Conservation (phyloP, 2,888 invertebrate species). For the Xestoiulus laeticollis region DNA sequence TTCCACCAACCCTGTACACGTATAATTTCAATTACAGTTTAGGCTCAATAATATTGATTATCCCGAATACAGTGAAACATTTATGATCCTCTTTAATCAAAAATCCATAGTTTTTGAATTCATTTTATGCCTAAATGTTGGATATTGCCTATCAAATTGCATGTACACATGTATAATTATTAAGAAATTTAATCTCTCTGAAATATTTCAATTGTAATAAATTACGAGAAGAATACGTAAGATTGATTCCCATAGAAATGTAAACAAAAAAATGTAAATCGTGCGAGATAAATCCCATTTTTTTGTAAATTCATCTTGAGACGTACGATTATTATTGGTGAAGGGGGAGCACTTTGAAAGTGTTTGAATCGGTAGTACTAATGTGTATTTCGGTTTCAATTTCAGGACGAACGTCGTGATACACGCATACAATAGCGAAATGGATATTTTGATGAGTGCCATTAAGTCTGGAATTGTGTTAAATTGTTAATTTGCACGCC, state of each 20-base stretch:
- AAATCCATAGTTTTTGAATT: too few relatives aligned
- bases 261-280: background rate
- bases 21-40: too few relatives aligned
- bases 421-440: slow-evolving; percentile 7
- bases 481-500: slow-evolving; percentile 41
- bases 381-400: background rate
- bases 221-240: background rate
- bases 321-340: background rate
- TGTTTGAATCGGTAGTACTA: background rate
- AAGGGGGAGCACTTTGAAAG: background rate
- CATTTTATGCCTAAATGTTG: too few relatives aligned
- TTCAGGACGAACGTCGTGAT: background rate
- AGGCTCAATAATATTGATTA: too few relatives aligned
- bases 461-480: slow-evolving; percentile 27
- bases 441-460: slow-evolving; percentile 35
- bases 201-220: background rate
- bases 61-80: too few relatives aligned
- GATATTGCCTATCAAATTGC: too few relatives aligned
- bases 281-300: background rate
- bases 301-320: background rate
- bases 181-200: too few relatives aligned
- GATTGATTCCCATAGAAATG: background rate
- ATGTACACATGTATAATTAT: too few relatives aligned
- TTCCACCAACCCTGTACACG: too few relatives aligned
- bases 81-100: too few relatives aligned